Evolutionary conservation across 2,797 vertebrate species (phyloP), one percentile per base, ranked within the genome.

Genomic region (Lemur catta): DNA sequence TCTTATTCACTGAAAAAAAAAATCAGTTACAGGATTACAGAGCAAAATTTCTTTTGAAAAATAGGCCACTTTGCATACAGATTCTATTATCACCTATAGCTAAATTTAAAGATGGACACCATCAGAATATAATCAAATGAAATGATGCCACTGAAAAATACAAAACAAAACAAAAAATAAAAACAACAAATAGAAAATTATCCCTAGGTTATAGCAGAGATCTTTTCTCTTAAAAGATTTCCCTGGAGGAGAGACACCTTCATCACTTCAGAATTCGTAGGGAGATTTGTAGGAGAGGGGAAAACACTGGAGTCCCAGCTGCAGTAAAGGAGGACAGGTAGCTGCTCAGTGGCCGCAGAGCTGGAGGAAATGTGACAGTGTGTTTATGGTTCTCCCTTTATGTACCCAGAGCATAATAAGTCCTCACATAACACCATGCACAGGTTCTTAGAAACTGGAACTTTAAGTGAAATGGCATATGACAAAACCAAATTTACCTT

Each of bases 221-320:
- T 67, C 6, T 67, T 86, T 89, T 86, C 28, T 94, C 18, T 85
- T 81, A 35, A 69, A 93, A 82, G 28, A 93, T 79, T 81, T 95
- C 50, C 57, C 67, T 92, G 10, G 30, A 76, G 24, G 26, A 91
- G 12, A 93, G 38, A 74, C 55, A 5, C 11, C 30, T 71, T 91
- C 63, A 12, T 95, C 55, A 33, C 81, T 94, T 91, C 24, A 87
- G 74, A 96, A 79, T 55, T 81, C 67, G 30, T 1, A 0, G 63
- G 52, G 65, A 87, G 78, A 91, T 89, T 69, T 81, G 57, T 30
- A 79, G 35, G 43, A 22, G 9, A 93, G 5, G 43, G 22, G 28
- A 48, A 84, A 82, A 18, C 4, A 38, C 13, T 7, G 87, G 28
- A 20, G 10, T 52, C n/a, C 20, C 52, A 48, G 0, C 61, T 38